Evolutionary conservation across 1,140 invertebrate genomes (phyloP).

Genomic region (Zaprionus lachaisei): DNA sequence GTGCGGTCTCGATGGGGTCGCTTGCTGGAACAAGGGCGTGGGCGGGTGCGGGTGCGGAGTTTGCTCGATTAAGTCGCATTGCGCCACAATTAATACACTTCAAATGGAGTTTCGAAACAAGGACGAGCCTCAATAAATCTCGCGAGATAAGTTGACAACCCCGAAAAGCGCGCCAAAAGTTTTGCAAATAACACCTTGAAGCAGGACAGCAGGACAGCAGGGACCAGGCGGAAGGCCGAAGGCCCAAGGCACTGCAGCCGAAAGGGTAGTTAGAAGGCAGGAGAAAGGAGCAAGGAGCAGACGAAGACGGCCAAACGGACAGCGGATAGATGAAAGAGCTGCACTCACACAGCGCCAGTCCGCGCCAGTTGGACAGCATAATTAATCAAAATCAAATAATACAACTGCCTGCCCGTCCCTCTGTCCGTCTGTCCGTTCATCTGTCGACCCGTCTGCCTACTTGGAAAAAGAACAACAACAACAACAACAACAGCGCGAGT

Average conservation of each 20-base stretch:
- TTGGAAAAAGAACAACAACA: conserved; percentile 42
- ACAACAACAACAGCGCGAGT: background rate
- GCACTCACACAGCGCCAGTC: conserved; percentile 45
- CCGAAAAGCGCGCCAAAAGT: conserved; percentile 59
- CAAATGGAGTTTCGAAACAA: conserved; percentile 75
- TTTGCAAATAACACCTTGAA: conserved; percentile 66
- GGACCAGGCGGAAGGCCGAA: background rate
- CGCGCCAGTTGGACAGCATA: conserved; percentile 63
- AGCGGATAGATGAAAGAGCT: conserved; percentile 68
- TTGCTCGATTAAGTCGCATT: conserved; percentile 44
- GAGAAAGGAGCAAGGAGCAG: conserved; percentile 19
- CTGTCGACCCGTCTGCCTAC: conserved; percentile 39
- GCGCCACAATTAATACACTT: conserved; percentile 77
- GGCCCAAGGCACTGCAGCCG: background rate
- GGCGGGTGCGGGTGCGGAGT: background rate
- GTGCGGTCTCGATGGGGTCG: conserved; percentile 4
- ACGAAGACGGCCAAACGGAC: conserved; percentile 10
- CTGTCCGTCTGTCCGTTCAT: conserved; percentile 34
- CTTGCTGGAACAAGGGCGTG: background rate
- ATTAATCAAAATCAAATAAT: conserved; percentile 84
- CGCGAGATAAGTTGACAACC: conserved; percentile 77
- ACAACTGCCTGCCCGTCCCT: conserved; percentile 55
- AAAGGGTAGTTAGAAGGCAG: conserved; percentile 15
- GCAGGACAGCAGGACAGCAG: conserved; percentile 3
- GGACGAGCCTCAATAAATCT: conserved; percentile 73